A percentile compares a stretch with the other conserved stretches of the same genome.
These are phyloP conservation scores for Stegophylla sp. DNA, from an alignment of 2,888 invertebrate genomes.

Conservation along the genomic window DNA sequence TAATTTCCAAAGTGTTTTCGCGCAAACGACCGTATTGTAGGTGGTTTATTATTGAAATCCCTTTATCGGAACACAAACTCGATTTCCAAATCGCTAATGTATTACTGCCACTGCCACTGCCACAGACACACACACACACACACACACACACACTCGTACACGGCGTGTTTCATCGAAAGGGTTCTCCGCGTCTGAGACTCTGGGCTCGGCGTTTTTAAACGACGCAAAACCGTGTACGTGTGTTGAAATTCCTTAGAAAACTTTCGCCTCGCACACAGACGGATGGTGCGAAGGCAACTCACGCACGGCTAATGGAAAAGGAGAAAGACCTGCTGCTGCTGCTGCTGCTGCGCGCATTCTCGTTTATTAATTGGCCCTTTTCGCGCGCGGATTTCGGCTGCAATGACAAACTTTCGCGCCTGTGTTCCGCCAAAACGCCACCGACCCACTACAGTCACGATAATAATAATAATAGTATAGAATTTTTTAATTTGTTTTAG, in stretches of 20 bases:
- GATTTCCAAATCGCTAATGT: slow-evolving; percentile 13
- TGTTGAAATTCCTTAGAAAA: slow-evolving; percentile 37
- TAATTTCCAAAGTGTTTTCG: slow-evolving; percentile 9
- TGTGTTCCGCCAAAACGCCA: neutral
- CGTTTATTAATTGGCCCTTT: slow-evolving; percentile 51
- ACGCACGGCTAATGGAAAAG: slow-evolving; percentile 29
- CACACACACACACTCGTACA: neutral
- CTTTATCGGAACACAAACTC: slow-evolving; percentile 13
- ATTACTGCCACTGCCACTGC: neutral
- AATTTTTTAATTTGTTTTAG: too few relatives aligned
- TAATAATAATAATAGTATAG: too few relatives aligned
- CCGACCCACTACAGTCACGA: neutral
- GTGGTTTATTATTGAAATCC: slow-evolving; percentile 23
- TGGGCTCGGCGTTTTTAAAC: slow-evolving; percentile 38
- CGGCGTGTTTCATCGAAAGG: neutral
- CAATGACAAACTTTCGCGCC: slow-evolving; percentile 43
- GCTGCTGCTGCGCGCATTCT: neutral
- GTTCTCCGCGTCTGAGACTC: slow-evolving; percentile 19
- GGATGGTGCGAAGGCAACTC: too few relatives aligned
- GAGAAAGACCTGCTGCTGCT: slow-evolving; percentile 19
- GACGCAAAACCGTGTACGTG: neutral
- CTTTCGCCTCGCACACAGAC: slow-evolving; percentile 8
- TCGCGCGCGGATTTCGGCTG: slow-evolving; percentile 5
- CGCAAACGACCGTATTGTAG: neutral
- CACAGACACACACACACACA: neutral